phyloP scores from a whole-genome alignment of 35 echinoderm and acorn worm genomes.

The Hemicentrotus pulcherrimus region DNA sequence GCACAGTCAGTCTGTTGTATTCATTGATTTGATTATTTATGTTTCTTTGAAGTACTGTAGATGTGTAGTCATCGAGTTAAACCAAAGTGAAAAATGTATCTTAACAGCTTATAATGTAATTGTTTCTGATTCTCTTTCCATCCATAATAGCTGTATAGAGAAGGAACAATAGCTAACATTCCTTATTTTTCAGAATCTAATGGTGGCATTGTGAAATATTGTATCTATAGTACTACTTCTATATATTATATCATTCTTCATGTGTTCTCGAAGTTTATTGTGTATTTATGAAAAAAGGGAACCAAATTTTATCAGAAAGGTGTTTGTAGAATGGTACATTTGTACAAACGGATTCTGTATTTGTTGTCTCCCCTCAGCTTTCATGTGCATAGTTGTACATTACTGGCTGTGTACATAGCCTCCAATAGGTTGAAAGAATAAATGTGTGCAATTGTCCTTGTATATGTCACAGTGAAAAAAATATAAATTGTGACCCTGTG shows the following conservation, averaged over 20 bases:
- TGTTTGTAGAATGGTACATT: background rate
- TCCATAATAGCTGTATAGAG: background rate
- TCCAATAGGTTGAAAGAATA: conserved; percentile 18
- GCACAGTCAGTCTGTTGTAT: background rate
- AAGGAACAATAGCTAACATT: background rate
- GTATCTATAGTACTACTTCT: conserved; percentile 12
- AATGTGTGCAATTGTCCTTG: conserved; percentile 37
- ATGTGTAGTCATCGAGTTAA: background rate
- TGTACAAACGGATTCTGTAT: background rate
- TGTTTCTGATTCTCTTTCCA: background rate
- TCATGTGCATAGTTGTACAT: conserved; percentile 24
- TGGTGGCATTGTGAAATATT: background rate
- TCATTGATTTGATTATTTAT: background rate
- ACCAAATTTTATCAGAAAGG: background rate
- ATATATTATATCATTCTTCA: background rate
- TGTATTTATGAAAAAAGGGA: background rate
- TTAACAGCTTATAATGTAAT: background rate
- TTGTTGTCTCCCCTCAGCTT: background rate
- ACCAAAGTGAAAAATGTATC: background rate
- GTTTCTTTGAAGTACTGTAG: background rate
- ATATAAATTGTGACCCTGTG: background rate
- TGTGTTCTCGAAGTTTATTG: background rate
- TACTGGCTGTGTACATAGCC: conserved; percentile 31
- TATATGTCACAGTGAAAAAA: conserved; percentile 23
- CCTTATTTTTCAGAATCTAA: conserved; percentile 10